These are phyloP conservation scores for Lasioglossum zephyrum DNA, from an alignment of 2,888 invertebrate species.

Conservation along the genomic window DNA sequence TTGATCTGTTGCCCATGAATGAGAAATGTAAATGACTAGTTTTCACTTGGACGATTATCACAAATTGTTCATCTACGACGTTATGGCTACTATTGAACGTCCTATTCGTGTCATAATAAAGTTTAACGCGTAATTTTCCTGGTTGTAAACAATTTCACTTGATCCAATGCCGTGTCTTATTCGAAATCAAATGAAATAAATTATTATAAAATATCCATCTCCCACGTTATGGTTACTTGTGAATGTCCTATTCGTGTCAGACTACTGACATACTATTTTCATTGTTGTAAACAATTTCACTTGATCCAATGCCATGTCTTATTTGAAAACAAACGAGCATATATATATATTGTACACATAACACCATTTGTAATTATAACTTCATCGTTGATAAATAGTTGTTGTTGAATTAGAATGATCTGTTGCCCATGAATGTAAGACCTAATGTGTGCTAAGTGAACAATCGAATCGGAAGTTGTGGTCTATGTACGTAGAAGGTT, in stretches of 20 bases:
- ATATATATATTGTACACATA: background rate
- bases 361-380: background rate
- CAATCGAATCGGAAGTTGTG: slow-evolving; percentile 28
- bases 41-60: background rate
- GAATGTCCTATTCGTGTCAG: background rate
- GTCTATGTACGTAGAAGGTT: background rate
- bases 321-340: background rate
- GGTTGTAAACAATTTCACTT: background rate
- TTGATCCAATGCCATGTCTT: background rate
- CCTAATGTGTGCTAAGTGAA: background rate
- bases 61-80: background rate
- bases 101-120: background rate
- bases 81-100: background rate
- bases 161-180: background rate
- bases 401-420: background rate
- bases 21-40: background rate
- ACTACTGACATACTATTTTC: background rate
- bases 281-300: background rate
- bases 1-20: background rate
- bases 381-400: background rate
- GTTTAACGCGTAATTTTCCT: background rate
- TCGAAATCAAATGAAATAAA: background rate
- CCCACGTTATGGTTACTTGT: background rate
- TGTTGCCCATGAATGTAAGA: background rate
- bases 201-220: background rate